Conservation (phyloP, 2,113 vertebrate species). For the Odontophorus gujanensis region DNA sequence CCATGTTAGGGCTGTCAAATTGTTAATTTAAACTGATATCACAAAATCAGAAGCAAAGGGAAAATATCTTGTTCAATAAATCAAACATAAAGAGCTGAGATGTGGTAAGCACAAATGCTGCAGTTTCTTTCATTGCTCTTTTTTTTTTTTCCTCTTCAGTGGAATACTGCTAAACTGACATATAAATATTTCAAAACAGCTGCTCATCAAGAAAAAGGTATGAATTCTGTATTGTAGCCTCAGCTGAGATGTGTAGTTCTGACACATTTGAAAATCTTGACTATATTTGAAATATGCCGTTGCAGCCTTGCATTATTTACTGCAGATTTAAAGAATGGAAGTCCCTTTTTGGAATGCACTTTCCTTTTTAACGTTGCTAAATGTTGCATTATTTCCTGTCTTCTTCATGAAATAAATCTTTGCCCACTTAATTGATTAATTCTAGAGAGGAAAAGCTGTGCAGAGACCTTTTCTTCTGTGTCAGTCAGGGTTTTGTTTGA, state of each 20-base stretch:
- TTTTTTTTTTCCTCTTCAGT: not conserved
- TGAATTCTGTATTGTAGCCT: not conserved
- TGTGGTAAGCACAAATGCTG: not conserved
- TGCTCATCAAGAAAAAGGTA: not conserved
- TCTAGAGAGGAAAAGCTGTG: conserved; percentile 29
- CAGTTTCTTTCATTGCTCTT: not conserved
- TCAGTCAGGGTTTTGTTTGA: conserved; percentile 33
- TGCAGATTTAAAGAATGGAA: conserved; percentile 35
- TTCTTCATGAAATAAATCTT: conserved; percentile 35
- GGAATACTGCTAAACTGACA: not conserved
- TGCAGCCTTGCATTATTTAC: conserved; percentile 32
- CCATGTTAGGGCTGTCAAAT: not conserved
- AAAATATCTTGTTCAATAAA: conserved; percentile 2
- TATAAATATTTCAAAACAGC: conserved; percentile 41
- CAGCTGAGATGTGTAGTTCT: conserved; percentile 15
- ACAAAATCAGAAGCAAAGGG: not conserved
- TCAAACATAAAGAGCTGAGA: not conserved
- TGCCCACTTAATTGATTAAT: conserved; percentile 64
- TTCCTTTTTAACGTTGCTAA: conserved; percentile 15
- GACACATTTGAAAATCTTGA: not conserved
- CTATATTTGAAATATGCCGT: conserved; percentile 6
- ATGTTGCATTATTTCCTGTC: conserved; percentile 18
- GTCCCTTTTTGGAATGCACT: not conserved
- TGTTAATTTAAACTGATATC: not conserved
- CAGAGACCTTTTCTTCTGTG: conserved; percentile 24